Base-by-base conservation (phyloP, 2,113 vertebrate species). In the Emydura subglobosa region DNA sequence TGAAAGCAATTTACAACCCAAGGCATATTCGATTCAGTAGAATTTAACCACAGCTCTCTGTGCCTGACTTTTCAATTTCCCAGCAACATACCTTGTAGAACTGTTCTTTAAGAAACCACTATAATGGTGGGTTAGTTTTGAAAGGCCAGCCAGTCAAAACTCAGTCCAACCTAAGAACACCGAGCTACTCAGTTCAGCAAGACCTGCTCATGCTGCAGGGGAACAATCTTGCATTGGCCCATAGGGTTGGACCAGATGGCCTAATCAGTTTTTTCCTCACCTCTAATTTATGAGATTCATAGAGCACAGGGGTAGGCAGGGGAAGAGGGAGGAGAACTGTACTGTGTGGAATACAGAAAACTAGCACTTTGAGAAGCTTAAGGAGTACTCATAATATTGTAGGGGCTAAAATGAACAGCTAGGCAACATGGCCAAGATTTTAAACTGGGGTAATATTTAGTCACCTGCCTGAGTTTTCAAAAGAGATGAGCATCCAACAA, bases 121-220 rank as follows among this genome's bases (percentile, higher is more conserved):
- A 1, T 1, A n/a, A 86, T 10, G 8, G 2, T 2, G 2, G 0
- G 1, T 4, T 24, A 0, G 4, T 29, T 16, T 24, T 4, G 14
- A 0, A 0, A 2, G 29, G 80, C 54, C 14, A 54, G 13, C 54
- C 14, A 54, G 13, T 2, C 31, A 5, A 79, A 14, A 17, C 1
- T 3, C 27, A 47, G 87, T 79, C 12, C 9, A 2, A 50, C 65
- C 65, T 7, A 34, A 39, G 65, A 72, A 39, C 65, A 72, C 19
- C 21, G 34, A 72, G 9, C 17, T 22, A 65, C 8, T 68, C 34
- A 68, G 47, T 7, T 1, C 27, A 13, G 81, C 79, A 24, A 5
- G 42, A 34, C 12, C 88, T 22, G 6, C 13, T 16, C 51, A 16
- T 1, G 0, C 0, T 2, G 68, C 11, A 7, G 65, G 42, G 16